phyloP scores from a whole-genome alignment of 2,113 vertebrate species.

The Cricetomys ansorgei region DNA sequence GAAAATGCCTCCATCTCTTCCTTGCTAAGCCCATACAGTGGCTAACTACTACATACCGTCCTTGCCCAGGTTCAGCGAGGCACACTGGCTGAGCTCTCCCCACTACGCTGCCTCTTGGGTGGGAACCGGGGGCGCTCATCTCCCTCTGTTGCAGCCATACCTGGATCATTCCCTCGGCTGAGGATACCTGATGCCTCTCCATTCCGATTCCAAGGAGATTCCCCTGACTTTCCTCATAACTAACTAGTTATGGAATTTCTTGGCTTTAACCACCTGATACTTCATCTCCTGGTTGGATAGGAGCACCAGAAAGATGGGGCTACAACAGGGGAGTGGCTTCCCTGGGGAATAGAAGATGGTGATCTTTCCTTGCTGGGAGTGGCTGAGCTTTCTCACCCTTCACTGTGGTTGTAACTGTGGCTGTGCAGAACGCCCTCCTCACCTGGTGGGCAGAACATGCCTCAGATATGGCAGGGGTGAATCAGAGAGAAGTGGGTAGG shows the following conservation, averaged over 20 bases:
- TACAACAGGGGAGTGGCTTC: background rate
- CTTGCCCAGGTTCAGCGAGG: background rate
- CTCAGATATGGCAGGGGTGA: background rate
- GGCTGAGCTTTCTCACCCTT: background rate
- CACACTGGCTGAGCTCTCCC: background rate
- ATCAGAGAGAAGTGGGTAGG: constrained; percentile 30
- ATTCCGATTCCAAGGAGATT: background rate
- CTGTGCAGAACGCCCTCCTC: background rate
- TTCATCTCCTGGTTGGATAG: background rate
- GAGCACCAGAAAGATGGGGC: background rate
- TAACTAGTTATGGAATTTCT: background rate
- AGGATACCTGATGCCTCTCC: background rate
- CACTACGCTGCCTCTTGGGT: background rate
- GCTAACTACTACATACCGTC: too few relatives aligned
- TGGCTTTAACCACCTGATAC: background rate
- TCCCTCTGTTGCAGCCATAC: background rate
- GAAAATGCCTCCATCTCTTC: too few relatives aligned
- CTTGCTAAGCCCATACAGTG: too few relatives aligned
- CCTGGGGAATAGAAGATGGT: background rate
- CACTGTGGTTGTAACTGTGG: background rate
- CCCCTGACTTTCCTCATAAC: background rate
- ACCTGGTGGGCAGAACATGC: background rate
- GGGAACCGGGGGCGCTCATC: too few relatives aligned
- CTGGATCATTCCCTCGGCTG: background rate
- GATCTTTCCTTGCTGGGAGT: background rate